These are phyloP conservation scores for Hypercompe scribonia DNA, from an alignment of 2,888 invertebrate species.

Conservation along the genomic window DNA sequence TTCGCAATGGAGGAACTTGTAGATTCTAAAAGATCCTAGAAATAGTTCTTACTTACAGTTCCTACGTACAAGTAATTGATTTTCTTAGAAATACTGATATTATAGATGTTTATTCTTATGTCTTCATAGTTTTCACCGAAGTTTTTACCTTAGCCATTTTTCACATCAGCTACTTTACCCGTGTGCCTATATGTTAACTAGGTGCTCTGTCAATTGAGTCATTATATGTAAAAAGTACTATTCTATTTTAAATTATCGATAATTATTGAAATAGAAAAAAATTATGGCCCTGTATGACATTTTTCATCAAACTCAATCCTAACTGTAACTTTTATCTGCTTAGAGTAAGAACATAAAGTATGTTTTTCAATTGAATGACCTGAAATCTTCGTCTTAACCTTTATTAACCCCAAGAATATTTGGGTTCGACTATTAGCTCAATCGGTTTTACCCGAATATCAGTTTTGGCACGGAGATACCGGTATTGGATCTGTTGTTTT, in stretches of 20 bases:
- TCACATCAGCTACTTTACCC: neutral
- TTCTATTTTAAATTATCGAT: neutral
- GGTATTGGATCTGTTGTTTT: no score
- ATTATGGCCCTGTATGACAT: no score
- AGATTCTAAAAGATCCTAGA: neutral
- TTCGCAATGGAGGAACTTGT: constrained; percentile 10
- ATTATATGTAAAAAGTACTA: neutral
- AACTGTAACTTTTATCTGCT: no score
- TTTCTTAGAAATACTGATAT: neutral
- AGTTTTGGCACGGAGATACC: no score
- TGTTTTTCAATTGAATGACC: neutral
- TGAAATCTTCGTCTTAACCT: no score
- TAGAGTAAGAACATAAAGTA: neutral
- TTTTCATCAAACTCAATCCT: neutral
- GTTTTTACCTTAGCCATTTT: neutral
- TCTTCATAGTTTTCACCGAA: neutral
- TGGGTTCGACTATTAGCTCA: no score
- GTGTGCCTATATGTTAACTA: neutral
- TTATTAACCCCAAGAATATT: no score
- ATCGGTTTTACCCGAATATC: no score
- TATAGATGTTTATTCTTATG: neutral
- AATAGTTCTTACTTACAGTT: no score
- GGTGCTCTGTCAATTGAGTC: neutral
- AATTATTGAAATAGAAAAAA: neutral
- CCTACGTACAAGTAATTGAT: neutral